Percentiles rank a stretch among this genome's conserved stretches.
These are phyloP conservation scores for Platycheirus albimanus DNA, from an alignment of 2,888 invertebrate species.

Conservation along the genomic window DNA sequence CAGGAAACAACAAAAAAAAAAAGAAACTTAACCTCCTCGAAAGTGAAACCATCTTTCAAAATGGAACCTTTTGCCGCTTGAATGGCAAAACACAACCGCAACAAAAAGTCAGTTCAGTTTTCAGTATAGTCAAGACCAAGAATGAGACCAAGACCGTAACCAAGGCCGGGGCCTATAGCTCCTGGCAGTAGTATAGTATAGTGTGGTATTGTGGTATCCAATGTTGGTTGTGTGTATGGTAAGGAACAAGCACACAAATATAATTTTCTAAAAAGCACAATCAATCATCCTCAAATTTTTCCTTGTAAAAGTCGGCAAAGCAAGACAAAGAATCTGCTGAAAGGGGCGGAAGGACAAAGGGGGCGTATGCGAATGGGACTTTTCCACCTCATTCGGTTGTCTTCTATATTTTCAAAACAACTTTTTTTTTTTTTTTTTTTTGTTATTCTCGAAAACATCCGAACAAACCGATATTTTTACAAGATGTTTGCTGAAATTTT, in stretches of 20 bases:
- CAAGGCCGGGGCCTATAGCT: not conserved
- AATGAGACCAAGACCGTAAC: not conserved
- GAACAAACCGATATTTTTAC: conserved; percentile 58
- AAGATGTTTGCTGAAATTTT: conserved; percentile 63
- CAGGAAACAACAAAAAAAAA: not conserved
- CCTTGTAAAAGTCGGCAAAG: conserved; percentile 37
- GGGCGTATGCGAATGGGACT: not conserved
- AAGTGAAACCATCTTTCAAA: conserved; percentile 21
- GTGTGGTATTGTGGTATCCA: conserved; percentile 15
- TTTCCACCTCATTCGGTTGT: not conserved
- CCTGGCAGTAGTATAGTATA: not conserved
- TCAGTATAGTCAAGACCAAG: not conserved
- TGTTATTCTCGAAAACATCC: conserved; percentile 16
- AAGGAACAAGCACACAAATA: conserved; percentile 55
- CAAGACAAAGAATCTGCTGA: conserved; percentile 35
- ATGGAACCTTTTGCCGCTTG: not conserved
- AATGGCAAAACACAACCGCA: conserved; percentile 6
- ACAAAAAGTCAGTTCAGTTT: conserved; percentile 11
- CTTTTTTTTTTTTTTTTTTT: conserved; percentile 43
- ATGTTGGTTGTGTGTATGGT: too few relatives aligned
- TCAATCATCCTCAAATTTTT: conserved; percentile 66
- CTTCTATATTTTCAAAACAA: conserved; percentile 32
- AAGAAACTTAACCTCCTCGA: not conserved
- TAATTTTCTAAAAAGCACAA: conserved; percentile 73
- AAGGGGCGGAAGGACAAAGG: not conserved